Evolutionary conservation across 2,113 vertebrate species (phyloP).

Genomic region (Platichthys flesus): DNA sequence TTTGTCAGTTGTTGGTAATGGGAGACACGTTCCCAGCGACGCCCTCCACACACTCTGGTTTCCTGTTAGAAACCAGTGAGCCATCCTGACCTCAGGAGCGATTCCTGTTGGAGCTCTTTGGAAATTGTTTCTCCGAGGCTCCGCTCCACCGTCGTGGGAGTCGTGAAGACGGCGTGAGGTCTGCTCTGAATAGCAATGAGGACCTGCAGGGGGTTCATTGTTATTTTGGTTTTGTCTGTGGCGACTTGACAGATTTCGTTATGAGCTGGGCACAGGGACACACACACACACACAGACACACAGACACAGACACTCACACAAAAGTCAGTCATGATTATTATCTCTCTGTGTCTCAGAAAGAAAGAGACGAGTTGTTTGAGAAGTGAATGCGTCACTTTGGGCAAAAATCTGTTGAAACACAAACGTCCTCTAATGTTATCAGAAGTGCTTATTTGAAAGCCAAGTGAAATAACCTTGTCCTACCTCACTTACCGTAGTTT

Average conservation of each 20-base stretch:
- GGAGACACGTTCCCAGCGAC: not conserved
- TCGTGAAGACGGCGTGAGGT: constrained; percentile 30
- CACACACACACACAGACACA: not conserved
- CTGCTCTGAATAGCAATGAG: constrained; percentile 66
- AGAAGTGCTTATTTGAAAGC: not conserved
- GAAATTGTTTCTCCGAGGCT: constrained; percentile 37
- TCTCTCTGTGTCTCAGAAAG: not conserved
- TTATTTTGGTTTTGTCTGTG: constrained; percentile 45
- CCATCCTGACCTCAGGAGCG: constrained; percentile 23
- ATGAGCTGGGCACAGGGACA: constrained; percentile 9
- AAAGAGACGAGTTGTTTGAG: not conserved
- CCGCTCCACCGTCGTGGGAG: constrained; percentile 5
- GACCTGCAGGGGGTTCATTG: constrained; percentile 33
- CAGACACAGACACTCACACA: not conserved
- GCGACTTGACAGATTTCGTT: constrained; percentile 38
- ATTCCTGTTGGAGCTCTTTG: constrained; percentile 32
- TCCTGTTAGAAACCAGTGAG: not conserved
- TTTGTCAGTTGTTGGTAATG: constrained; percentile 1
- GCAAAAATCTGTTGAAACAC: not conserved
- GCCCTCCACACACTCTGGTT: not conserved
- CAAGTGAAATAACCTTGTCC: not conserved
- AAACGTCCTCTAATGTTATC: accelerated
- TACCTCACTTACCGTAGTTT: too few relatives aligned
- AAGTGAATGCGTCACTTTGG: not conserved
- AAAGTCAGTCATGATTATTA: not conserved